A percentile compares a stretch with the other conserved stretches of the same genome.
Conservation (phyloP, 2,797 vertebrate species). For the Cyprinodon diabolis region DNA sequence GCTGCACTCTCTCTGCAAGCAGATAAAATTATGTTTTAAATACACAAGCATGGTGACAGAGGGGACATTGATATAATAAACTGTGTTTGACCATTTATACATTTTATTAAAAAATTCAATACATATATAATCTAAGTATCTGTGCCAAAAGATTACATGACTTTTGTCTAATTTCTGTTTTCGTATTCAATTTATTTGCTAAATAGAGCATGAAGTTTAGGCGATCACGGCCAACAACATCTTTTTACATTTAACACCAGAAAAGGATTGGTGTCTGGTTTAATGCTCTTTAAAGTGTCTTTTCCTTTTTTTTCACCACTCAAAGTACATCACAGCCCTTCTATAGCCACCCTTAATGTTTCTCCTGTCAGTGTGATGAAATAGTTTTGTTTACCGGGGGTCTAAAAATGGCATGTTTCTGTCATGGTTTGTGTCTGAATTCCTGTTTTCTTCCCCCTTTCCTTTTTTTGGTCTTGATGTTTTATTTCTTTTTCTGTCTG, state of each 20-base stretch:
- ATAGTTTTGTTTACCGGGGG: not conserved
- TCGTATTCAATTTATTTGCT: not conserved
- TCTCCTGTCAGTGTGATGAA: constrained; percentile 1
- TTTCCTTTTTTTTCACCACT: not conserved
- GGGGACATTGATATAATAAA: not conserved
- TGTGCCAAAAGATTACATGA: not conserved
- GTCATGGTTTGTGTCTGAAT: not conserved
- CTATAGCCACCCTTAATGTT: not conserved
- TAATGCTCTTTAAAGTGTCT: not conserved
- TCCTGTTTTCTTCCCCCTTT: not conserved
- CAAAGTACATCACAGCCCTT: not conserved
- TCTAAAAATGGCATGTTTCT: constrained; percentile 4
- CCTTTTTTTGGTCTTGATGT: not conserved
- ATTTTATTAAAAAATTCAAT: not conserved
- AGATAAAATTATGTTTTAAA: not conserved
- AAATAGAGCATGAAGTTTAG: not conserved
- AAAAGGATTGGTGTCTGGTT: not conserved
- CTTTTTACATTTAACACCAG: not conserved
- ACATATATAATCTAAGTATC: not conserved
- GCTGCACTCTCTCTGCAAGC: not conserved
- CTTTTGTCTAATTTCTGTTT: not conserved
- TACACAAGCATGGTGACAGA: not conserved
- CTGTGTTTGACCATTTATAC: not conserved
- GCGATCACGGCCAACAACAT: not conserved
- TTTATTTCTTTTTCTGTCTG: not conserved